Conservation (phyloP, 2,797 vertebrate species). For the Oreortyx pictus region DNA sequence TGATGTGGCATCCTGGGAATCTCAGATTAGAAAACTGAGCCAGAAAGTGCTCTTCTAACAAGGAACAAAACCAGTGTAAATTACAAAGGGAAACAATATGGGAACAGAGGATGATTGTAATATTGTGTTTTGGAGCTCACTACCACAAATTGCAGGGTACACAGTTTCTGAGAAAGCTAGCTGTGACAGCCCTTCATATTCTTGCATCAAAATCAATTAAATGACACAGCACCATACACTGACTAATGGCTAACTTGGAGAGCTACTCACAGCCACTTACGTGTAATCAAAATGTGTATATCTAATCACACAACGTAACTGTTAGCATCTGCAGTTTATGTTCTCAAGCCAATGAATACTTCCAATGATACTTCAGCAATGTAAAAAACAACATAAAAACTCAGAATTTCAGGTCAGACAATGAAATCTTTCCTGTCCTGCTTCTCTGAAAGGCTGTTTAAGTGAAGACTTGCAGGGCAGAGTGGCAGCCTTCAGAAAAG, state of each 20-base stretch:
- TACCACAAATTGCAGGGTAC: background rate
- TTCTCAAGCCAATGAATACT: background rate
- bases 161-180: background rate
- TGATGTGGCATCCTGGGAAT: fast-evolving
- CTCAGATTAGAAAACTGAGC: background rate
- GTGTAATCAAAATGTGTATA: background rate
- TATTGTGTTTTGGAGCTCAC: background rate
- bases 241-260: background rate
- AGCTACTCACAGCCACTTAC: background rate
- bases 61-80: background rate
- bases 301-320: background rate
- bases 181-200: background rate
- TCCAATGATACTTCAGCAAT: background rate
- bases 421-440: background rate
- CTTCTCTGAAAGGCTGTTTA: background rate
- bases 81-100: background rate
- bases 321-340: background rate
- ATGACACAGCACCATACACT: fast-evolving
- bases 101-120: background rate
- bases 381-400: background rate
- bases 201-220: too few relatives aligned
- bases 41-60: background rate
- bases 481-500: background rate
- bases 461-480: background rate
- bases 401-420: background rate